A percentile compares a stretch with the other conserved stretches of the same genome.
These are phyloP conservation scores for Bombyx mori DNA, from an alignment of 1,140 invertebrate genomes.

Conservation along the genomic window DNA sequence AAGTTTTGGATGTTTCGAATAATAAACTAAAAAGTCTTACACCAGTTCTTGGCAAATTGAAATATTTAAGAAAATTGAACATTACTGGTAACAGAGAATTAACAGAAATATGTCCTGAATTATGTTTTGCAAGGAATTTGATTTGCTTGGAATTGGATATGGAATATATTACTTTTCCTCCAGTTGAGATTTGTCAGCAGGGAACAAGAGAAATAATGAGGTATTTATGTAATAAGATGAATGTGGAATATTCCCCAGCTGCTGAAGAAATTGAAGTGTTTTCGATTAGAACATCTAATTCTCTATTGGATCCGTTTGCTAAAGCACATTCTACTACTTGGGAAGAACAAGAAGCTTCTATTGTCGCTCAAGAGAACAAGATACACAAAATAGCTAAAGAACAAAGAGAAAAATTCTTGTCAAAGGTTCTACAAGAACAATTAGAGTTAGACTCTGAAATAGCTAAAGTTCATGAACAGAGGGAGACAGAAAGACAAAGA, in stretches of 20 bases:
- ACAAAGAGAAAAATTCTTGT: conserved; percentile 73
- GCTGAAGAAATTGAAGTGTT: conserved; percentile 23
- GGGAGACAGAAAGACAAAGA: conserved; percentile 74
- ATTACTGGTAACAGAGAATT: conserved; percentile 74
- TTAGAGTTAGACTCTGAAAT: conserved; percentile 76
- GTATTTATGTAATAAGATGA: conserved; percentile 73
- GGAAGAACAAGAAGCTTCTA: conserved; percentile 62
- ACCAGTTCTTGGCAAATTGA: conserved; percentile 75
- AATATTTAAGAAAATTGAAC: conserved; percentile 71
- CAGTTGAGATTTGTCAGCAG: conserved; percentile 69
- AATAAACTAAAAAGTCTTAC: conserved; percentile 80
- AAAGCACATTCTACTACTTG: conserved; percentile 44
- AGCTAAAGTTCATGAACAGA: conserved; percentile 76
- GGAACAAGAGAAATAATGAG: conserved; percentile 78
- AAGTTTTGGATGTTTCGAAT: conserved; percentile 78
- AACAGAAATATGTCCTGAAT: conserved; percentile 73
- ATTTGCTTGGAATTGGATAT: conserved; percentile 73
- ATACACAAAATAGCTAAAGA: conserved; percentile 59
- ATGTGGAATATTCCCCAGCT: conserved; percentile 50
- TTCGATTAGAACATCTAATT: conserved; percentile 22
- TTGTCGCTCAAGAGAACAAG: conserved; percentile 57
- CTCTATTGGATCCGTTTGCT: conserved; percentile 37
- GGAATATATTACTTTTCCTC: conserved; percentile 76
- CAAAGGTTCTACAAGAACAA: conserved; percentile 75
- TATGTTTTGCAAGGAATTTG: conserved; percentile 74